These are phyloP conservation scores for Salvelinus fontinalis DNA, from an alignment of 2,113 vertebrate species.

Conservation along the genomic window DNA sequence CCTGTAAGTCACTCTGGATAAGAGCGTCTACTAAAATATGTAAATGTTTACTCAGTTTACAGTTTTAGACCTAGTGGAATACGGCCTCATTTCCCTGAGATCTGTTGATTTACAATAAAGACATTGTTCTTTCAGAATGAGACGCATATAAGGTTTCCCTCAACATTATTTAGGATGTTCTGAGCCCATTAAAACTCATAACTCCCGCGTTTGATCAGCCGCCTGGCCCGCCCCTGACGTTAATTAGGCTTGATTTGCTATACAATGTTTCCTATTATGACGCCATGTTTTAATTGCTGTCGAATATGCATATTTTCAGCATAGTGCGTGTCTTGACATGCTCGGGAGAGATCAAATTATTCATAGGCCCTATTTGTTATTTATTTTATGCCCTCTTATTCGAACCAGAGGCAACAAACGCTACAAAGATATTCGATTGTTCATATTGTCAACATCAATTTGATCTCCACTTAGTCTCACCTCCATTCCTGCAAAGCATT, in stretches of 20 bases:
- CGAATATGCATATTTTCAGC: constrained; percentile 54
- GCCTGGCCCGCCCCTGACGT: constrained; percentile 47
- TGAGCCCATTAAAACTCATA: constrained; percentile 60
- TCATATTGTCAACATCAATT: constrained; percentile 50
- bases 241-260: constrained; percentile 74
- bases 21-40: too few species aligned
- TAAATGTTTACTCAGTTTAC: too few species aligned
- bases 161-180: constrained; percentile 21
- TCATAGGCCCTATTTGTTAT: constrained; percentile 26
- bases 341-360: constrained; percentile 48
- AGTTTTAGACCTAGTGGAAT: too few species aligned
- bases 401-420: constrained; percentile 31
- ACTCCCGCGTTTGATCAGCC: constrained; percentile 61
- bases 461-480: constrained; percentile 7
- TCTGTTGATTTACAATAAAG: not conserved
- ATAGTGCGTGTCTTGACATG: constrained; percentile 2
- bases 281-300: constrained; percentile 72
- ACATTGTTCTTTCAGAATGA: not conserved
- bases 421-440: constrained; percentile 38
- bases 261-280: constrained; percentile 74
- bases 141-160: constrained; percentile 29
- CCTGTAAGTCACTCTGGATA: too few species aligned
- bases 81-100: too few species aligned
- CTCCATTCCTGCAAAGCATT: constrained; percentile 9
- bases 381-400: constrained; percentile 21